Percentiles rank a stretch among this genome's conserved stretches.
Conservation (phyloP, 2,113 vertebrate species). For the Bettongia penicillata region DNA sequence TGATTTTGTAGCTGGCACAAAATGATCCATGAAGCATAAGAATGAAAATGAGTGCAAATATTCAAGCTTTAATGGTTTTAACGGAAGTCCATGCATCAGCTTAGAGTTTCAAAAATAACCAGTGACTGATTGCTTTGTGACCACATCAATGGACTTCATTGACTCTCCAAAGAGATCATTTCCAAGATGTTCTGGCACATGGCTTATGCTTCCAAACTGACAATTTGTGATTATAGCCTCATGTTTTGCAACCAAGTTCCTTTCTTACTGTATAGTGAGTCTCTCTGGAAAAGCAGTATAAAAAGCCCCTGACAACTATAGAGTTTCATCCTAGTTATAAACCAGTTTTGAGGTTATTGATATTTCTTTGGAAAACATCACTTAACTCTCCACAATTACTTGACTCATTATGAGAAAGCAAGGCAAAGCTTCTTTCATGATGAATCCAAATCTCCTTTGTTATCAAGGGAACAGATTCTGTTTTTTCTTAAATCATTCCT, state of each 20-base stretch:
- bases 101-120: constrained; percentile 78
- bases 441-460: background rate
- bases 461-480: constrained; percentile 21
- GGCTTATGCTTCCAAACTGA: constrained; percentile 36
- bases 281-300: constrained; percentile 29
- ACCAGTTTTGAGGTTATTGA: constrained; percentile 32
- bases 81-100: constrained; percentile 43
- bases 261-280: constrained; percentile 3
- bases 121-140: constrained; percentile 68
- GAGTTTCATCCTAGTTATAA: background rate
- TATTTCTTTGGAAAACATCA: constrained; percentile 53
- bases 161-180: constrained; percentile 55
- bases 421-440: constrained; percentile 41
- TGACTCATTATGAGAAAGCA: constrained; percentile 20
- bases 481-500: background rate
- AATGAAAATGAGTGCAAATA: constrained; percentile 77
- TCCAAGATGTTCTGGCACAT: constrained; percentile 34
- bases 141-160: constrained; percentile 24
- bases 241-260: constrained; percentile 30
- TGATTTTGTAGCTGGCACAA: constrained; percentile 75
- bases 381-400: constrained; percentile 39
- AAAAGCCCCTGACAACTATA: background rate
- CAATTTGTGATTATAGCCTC: constrained; percentile 54
- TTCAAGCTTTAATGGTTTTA: constrained; percentile 77
- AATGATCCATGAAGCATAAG: constrained; percentile 75